phyloP scores from a whole-genome alignment of 2,113 vertebrate genomes.

The Piprites chloris region DNA sequence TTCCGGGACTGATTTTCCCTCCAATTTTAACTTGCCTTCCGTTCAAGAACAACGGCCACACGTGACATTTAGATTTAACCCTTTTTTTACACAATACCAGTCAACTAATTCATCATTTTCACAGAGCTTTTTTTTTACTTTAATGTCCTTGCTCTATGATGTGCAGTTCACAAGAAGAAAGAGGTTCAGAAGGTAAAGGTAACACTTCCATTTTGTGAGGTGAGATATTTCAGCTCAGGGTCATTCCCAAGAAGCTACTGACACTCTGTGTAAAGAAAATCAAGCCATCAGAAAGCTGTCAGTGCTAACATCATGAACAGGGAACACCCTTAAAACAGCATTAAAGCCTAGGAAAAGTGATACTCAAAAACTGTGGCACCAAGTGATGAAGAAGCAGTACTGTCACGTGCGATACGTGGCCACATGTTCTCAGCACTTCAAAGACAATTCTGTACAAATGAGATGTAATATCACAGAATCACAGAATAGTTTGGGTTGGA shows the following conservation, averaged over 20 bases:
- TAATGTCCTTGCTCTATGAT: accelerated
- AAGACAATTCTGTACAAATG: accelerated
- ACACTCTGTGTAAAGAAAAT: accelerated
- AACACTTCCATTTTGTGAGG: not conserved
- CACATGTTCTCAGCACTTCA: accelerated
- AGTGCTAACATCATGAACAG: accelerated
- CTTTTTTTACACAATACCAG: not conserved
- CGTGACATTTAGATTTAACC: not conserved
- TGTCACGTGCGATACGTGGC: accelerated
- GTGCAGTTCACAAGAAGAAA: not conserved
- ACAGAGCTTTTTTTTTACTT: not conserved
- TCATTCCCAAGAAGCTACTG: not conserved
- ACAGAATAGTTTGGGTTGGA: accelerated
- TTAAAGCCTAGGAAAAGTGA: not conserved
- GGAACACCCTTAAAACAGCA: not conserved
- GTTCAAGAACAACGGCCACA: not conserved
- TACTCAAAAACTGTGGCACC: not conserved
- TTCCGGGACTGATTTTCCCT: not conserved
- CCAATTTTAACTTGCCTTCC: not conserved
- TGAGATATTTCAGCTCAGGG: accelerated
- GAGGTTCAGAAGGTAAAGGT: not conserved
- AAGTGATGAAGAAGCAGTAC: not conserved
- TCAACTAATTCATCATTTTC: not conserved
- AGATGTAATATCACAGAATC: not conserved
- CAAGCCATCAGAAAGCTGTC: not conserved